Percentiles rank a stretch among this genome's conserved stretches.
Conservation (phyloP, 2,113 vertebrate species). For the Eudyptes chrysolophus region DNA sequence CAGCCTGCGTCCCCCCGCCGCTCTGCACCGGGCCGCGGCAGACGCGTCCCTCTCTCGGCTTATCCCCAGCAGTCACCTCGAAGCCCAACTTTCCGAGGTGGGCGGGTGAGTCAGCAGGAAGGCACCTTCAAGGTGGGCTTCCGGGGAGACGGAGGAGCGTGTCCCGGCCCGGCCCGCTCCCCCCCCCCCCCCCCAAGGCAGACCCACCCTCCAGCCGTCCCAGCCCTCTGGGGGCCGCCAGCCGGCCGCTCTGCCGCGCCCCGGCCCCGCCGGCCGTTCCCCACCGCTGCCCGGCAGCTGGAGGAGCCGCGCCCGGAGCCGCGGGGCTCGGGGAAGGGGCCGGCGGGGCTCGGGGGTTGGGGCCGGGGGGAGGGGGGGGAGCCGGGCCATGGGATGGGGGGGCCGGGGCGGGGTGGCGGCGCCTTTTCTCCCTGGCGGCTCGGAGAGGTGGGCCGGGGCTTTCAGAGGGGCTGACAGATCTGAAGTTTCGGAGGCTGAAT, state of each 20-base stretch:
- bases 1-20: fast-evolving
- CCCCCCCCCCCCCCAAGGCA: background rate
- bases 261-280: too few relatives aligned
- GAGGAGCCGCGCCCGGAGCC: too few relatives aligned
- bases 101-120: background rate
- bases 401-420: background rate
- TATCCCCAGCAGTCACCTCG: background rate
- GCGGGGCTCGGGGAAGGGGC: too few relatives aligned
- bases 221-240: background rate
- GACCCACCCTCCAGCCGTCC: background rate
- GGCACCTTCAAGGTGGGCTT: background rate
- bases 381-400: background rate
- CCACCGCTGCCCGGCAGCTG: too few relatives aligned
- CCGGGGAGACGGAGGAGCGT: background rate
- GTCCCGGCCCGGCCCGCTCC: too few relatives aligned
- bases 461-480: slow-evolving; percentile 73
- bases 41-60: fast-evolving
- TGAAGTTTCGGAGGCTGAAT: slow-evolving; percentile 77
- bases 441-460: slow-evolving; percentile 66
- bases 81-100: background rate
- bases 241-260: too few relatives aligned
- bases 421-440: slow-evolving; percentile 56
- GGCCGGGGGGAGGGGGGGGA: background rate
- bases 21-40: fast-evolving
- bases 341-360: background rate